Evolutionary conservation across 2,113 vertebrate genomes (phyloP).

Genomic region (Pseudopodoces humilis): DNA sequence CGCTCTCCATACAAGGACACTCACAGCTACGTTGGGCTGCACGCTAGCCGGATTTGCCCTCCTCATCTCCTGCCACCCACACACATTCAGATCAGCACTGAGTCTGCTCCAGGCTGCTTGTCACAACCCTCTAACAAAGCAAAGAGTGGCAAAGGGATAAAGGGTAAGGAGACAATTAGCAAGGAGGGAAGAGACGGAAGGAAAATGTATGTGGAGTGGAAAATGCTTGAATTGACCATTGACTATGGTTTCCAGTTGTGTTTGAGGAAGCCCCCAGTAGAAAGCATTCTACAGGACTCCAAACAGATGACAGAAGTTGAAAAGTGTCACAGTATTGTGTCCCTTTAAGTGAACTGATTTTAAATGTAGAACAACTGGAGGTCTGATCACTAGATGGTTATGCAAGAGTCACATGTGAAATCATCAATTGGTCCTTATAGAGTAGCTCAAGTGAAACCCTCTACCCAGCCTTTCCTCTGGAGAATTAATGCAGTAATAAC

Average conservation of each 20-base stretch:
- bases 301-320: not conserved
- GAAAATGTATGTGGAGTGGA: not conserved
- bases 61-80: not conserved
- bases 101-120: not conserved
- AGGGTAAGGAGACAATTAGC: not conserved
- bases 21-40: rapidly evolving
- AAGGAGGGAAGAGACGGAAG: not conserved
- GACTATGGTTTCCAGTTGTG: not conserved
- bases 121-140: not conserved
- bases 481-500: not conserved
- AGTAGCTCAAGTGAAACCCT: not conserved
- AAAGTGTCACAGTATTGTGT: not conserved
- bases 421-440: not conserved
- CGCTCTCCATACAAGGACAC: not conserved
- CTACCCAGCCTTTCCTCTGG: not conserved
- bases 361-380: not conserved
- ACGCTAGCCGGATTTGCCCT: rapidly evolving
- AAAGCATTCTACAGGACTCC: not conserved
- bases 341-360: not conserved
- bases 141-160: not conserved
- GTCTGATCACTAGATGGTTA: not conserved
- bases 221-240: not conserved
- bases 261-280: not conserved
- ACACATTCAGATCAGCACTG: not conserved
- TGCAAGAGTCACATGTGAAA: not conserved